Base-by-base conservation (phyloP, 2,113 vertebrate species). In the Calyptommatus sinebrachiatus region DNA sequence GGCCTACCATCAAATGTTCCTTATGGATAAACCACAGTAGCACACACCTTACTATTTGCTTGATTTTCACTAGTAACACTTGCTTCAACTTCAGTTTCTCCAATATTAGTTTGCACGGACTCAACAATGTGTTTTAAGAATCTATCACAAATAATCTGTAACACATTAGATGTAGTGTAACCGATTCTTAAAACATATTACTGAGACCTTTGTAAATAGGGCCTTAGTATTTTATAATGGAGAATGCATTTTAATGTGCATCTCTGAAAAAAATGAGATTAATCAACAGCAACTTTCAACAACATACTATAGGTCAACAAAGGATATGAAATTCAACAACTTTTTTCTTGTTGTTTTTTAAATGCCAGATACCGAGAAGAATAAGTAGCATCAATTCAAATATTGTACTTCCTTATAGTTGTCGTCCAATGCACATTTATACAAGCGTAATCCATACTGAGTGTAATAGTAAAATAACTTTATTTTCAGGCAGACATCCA, bases 1-100 rank as follows among this genome's bases (percentile, higher is more conserved):
- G 16, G 45, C 35, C 78, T 83, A 71, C 76, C 45, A 48, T 12
- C 21, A 16, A 79, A 24, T 77, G 80, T 29, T 79, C 71, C 2
- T 2, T 0, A 0, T 8, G 18, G 87, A 84, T 80, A 77, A 12
- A n/a, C 18, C 74, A 35, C 1, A 84, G 48, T 63, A 78, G 67
- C 24, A 12, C 0, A 10, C 50, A 4, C 18, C 14, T 57, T 57
- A 18, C 9, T 28, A 21, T 1, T 28, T n/a, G 66, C 26, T 78
- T 57, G 61, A 50, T 77, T 80, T 80, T 70, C 76, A 48, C 48
- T 81, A 84, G 73, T 62, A 68, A 76, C 77, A 83, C 41, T 84
- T 76, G 73, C 79, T 72, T 45, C 4, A 82, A 85, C 22, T 68
- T 73, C 53, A 45, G 28, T 24, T 79, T 7, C 2, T 46, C 10